Base-by-base conservation (phyloP, 2,888 invertebrate species). In the Idaea straminata region DNA sequence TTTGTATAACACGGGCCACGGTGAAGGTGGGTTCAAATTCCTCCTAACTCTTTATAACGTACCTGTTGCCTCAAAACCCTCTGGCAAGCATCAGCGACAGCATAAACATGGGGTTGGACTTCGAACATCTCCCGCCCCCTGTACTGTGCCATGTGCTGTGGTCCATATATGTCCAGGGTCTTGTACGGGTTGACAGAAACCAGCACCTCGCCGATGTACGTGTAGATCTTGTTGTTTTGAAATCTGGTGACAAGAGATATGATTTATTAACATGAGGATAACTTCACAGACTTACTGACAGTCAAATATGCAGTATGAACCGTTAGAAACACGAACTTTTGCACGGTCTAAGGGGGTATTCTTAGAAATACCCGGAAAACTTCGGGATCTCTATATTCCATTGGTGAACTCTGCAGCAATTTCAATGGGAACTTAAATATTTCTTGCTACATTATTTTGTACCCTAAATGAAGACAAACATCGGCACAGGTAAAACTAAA, bases 181-280 rank as follows among this genome's bases (percentile, higher is more conserved):
- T 96, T 95, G 94, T 99, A 99, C 0, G 99, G 99, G 92, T 99
- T 99, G 76, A 99, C 97, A 0, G 99, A 99, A 59, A 99, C 98
- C 83, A 98, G 96, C 78, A 99, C 98, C 92, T 99, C 99, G 59
- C 99, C 99, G 78, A 99, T 99, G 92, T 99, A 99, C 6, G 99
- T 99, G 94, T 99, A 99, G 84, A 99, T 98, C 87, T 96, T 96
- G 77, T 97, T 97, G 87, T 96, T 95, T 89, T 96, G 96, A 85
- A 97, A 98, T 86, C 98, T 98, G 94, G n/a, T 93, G 92, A 76
- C 83, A 85, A 86, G 68, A 16, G 62, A 62, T 10, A 59, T 5
- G 34, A 25, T 58, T 15, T 16, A 58, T 58, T 13, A 59, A 10
- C 10, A 47, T 6, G 13, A 47, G 10, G 10, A 10, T 47, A 47